Percentiles rank a stretch among this genome's conserved stretches.
Evolutionary conservation across 1,140 invertebrate species (phyloP).

Genomic region (Platorchestia sp.): DNA sequence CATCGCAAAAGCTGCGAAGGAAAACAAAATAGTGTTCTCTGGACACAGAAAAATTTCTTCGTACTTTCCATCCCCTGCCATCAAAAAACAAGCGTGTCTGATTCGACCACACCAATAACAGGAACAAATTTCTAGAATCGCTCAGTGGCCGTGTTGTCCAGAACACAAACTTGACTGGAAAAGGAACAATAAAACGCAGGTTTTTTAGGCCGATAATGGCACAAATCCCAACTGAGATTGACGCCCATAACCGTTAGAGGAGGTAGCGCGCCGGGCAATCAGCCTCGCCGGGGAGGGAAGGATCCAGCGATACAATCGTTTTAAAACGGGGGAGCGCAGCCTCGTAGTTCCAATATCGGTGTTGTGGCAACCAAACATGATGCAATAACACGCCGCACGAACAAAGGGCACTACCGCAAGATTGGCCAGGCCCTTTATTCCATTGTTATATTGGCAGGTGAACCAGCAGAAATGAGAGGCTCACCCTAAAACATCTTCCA

Average conservation of each 20-base stretch:
- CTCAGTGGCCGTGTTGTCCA: neutral
- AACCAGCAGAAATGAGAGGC: slow-evolving; percentile 10
- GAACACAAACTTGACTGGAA: slow-evolving; percentile 25
- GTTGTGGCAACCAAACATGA: slow-evolving; percentile 47
- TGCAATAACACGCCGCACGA: slow-evolving; percentile 47
- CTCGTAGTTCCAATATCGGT: slow-evolving; percentile 35
- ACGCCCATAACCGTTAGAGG: slow-evolving; percentile 40
- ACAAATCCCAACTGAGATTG: slow-evolving; percentile 37
- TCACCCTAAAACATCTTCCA: neutral
- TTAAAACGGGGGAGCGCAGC: slow-evolving; percentile 27
- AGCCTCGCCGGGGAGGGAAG: neutral
- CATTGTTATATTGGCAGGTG: slow-evolving; percentile 39
- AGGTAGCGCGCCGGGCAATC: slow-evolving; percentile 1
- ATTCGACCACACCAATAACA: neutral
- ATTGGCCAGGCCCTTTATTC: slow-evolving; percentile 48
- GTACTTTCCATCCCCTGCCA: neutral
- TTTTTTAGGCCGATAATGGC: slow-evolving; percentile 38
- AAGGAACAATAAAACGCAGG: slow-evolving; percentile 17
- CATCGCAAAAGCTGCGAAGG: neutral
- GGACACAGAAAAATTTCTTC: neutral
- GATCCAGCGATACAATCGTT: slow-evolving; percentile 14
- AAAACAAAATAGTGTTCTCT: neutral
- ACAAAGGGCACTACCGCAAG: slow-evolving; percentile 51
- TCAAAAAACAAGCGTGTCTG: neutral
- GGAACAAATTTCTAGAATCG: neutral